Evolutionary conservation across 2,113 vertebrate genomes (phyloP).

Genomic region (Neomonachus schauinslandi): DNA sequence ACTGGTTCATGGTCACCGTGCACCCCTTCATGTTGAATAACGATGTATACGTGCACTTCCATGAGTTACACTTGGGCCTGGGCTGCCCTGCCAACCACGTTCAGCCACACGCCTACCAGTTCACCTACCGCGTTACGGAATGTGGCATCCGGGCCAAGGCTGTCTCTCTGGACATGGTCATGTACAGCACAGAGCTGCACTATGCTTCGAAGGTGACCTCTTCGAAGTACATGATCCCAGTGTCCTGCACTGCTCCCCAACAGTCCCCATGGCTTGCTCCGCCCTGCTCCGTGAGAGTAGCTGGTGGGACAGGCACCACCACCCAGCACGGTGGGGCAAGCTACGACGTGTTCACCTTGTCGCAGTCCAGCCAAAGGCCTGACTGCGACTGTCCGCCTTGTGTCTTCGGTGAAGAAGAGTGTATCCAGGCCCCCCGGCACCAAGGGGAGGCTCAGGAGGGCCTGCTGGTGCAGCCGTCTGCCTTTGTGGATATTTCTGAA

Average conservation of each 20-base stretch:
- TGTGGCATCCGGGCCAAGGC: slow-evolving; percentile 72
- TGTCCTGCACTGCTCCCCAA: slow-evolving; percentile 51
- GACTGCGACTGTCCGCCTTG: slow-evolving; percentile 48
- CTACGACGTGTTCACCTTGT: not conserved
- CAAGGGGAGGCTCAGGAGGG: not conserved
- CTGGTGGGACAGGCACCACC: fast-evolving
- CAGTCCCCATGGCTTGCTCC: slow-evolving; percentile 58
- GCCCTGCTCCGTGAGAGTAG: not conserved
- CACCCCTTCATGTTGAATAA: slow-evolving; percentile 73
- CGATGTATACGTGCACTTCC: slow-evolving; percentile 55
- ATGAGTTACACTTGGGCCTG: slow-evolving; percentile 71
- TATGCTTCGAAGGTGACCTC: slow-evolving; percentile 53
- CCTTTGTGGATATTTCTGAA: not conserved
- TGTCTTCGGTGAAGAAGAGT: not conserved
- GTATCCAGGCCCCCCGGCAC: fast-evolving
- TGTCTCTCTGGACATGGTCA: slow-evolving; percentile 23
- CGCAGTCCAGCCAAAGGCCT: not conserved
- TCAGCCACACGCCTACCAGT: slow-evolving; percentile 59
- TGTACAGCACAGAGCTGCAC: slow-evolving; percentile 68
- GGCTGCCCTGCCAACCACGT: slow-evolving; percentile 65
- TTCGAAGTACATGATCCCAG: slow-evolving; percentile 54
- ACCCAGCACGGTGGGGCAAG: not conserved
- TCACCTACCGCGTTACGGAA: slow-evolving; percentile 68
- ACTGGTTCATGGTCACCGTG: slow-evolving; percentile 71
- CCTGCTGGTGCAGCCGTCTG: not conserved